These are phyloP conservation scores for Beroe forskalii DNA, from an alignment of 37 sponge, comb jelly and placozoan species.

Conservation along the genomic window DNA sequence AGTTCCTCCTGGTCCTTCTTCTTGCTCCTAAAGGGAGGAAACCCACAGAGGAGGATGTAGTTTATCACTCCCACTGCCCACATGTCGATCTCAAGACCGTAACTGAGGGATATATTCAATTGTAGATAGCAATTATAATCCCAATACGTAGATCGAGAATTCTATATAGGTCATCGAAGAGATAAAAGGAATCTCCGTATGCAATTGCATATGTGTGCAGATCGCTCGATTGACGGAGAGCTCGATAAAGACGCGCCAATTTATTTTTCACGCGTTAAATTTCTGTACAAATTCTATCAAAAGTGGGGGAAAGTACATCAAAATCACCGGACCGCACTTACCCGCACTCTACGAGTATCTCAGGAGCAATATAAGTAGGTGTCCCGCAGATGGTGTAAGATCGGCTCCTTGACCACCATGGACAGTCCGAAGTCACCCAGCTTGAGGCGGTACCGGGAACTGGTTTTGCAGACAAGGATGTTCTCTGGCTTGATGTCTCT, in stretches of 20 bases:
- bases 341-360: slow-evolving; percentile 79
- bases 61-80: slow-evolving; percentile 88
- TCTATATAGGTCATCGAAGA: too few relatives aligned
- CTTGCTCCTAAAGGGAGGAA: slow-evolving; percentile 72
- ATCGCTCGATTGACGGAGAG: too few relatives aligned
- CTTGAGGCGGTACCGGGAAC: slow-evolving; percentile 65
- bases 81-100: slow-evolving; percentile 79
- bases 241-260: too few relatives aligned
- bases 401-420: slow-evolving; percentile 71
- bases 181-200: too few relatives aligned
- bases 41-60: slow-evolving; percentile 78
- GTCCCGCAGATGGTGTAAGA: slow-evolving; percentile 76
- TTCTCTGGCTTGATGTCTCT: slow-evolving; percentile 62
- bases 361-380: slow-evolving; percentile 77
- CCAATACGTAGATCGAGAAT: too few relatives aligned
- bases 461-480: not conserved
- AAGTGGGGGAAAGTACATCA: too few relatives aligned
- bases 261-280: too few relatives aligned
- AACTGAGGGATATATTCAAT: slow-evolving; percentile 70
- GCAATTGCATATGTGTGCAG: too few relatives aligned
- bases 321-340: too few relatives aligned
- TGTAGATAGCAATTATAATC: too few relatives aligned
- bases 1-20: slow-evolving; percentile 57
- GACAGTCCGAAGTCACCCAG: slow-evolving; percentile 79
- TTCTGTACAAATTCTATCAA: too few relatives aligned